A percentile compares a stretch with the other conserved stretches of the same genome.
Evolutionary conservation across 2,797 vertebrate genomes (phyloP).

Genomic region (Heterohyrax brucei): DNA sequence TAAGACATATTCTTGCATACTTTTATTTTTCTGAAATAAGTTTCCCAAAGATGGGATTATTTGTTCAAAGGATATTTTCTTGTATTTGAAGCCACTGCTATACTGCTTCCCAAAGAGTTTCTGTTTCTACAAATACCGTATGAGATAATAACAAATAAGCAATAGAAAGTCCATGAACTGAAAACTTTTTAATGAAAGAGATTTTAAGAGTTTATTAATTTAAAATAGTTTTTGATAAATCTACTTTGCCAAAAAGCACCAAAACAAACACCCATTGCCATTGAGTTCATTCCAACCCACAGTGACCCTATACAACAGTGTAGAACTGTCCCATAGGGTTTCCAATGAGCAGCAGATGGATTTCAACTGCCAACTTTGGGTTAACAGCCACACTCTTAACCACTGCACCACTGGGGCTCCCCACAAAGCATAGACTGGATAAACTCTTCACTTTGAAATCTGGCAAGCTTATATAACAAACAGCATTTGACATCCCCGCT

Average conservation of each 20-base stretch:
- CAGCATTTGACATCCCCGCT: not conserved
- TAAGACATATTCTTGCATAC: not conserved
- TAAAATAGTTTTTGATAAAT: slow-evolving; percentile 41
- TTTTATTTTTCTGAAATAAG: slow-evolving; percentile 67
- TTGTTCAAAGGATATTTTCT: slow-evolving; percentile 50
- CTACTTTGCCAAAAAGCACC: slow-evolving; percentile 39
- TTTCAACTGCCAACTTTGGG: no score
- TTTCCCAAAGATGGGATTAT: slow-evolving; percentile 30
- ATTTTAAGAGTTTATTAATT: slow-evolving; percentile 52
- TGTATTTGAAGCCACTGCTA: slow-evolving; percentile 64
- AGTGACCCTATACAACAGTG: no score
- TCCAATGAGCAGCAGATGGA: no score
- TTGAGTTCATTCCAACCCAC: no score
- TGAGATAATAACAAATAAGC: not conserved
- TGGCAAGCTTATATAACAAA: slow-evolving; percentile 24
- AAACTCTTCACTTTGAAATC: slow-evolving; percentile 53
- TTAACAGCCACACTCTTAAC: no score
- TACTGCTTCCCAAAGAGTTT: slow-evolving; percentile 65
- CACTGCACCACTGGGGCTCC: no score
- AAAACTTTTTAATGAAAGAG: not conserved
- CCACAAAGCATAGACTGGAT: slow-evolving; percentile 32
- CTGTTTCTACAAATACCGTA: slow-evolving; percentile 53
- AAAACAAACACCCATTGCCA: no score
- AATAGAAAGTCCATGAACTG: slow-evolving; percentile 19
- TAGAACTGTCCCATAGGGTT: no score